Percentiles rank a stretch among this genome's conserved stretches.
These are phyloP conservation scores for Rhabditoides inermis DNA, from an alignment of 2,888 invertebrate genomes.

Conservation along the genomic window DNA sequence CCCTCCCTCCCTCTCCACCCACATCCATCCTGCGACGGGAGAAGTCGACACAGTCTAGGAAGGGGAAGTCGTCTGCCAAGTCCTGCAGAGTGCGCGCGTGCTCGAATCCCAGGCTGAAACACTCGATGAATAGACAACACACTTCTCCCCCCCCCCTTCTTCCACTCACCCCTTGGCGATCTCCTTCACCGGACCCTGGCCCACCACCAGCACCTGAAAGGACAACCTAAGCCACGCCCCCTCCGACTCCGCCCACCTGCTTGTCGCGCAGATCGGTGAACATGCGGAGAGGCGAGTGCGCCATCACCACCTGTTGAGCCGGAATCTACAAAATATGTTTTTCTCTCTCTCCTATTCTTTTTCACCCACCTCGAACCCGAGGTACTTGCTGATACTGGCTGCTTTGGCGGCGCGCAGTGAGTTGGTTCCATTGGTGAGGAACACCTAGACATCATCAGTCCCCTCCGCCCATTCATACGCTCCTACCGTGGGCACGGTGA, in stretches of 20 bases:
- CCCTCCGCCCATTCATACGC: too few species aligned
- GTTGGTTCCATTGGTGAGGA: slow-evolving; percentile 66
- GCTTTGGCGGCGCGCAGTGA: slow-evolving; percentile 60
- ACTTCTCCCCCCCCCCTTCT: too few species aligned
- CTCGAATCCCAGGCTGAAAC: slow-evolving; percentile 60
- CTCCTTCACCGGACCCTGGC: slow-evolving; percentile 60
- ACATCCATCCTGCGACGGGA: slow-evolving; percentile 39
- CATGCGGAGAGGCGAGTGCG: slow-evolving; percentile 63
- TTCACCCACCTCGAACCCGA: slow-evolving; percentile 58
- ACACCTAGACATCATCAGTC: slow-evolving; percentile 31
- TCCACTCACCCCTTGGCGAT: slow-evolving; percentile 56
- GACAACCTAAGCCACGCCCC: too few species aligned
- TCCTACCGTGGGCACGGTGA: slow-evolving; percentile 60
- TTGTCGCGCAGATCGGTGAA: slow-evolving; percentile 62
- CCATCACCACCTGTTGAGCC: slow-evolving; percentile 64
- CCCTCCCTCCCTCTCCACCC: slow-evolving; percentile 12
- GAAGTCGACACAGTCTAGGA: slow-evolving; percentile 62
- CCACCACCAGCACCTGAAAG: slow-evolving; percentile 60
- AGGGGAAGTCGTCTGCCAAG: slow-evolving; percentile 60
- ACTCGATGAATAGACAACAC: too few species aligned
- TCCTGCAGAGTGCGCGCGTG: slow-evolving; percentile 61
- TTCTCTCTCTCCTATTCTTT: background rate
- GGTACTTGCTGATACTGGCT: slow-evolving; percentile 60
- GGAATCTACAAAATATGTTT: slow-evolving; percentile 53
- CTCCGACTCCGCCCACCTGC: slow-evolving; percentile 59